Conservation (phyloP, 2,888 invertebrate genomes). For the Brenthis hecate region DNA sequence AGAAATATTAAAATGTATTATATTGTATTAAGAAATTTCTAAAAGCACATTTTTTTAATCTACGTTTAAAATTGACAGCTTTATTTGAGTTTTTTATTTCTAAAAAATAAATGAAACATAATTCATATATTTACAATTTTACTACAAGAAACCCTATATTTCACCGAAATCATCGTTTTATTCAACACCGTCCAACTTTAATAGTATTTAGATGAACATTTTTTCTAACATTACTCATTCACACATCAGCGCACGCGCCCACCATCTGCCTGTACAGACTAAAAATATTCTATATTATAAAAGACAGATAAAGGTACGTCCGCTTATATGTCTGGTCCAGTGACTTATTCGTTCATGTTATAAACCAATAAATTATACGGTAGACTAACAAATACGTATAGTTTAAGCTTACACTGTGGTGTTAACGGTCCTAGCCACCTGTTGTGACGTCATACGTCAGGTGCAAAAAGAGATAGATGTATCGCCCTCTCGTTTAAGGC, state of each 20-base stretch:
- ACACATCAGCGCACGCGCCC: constrained; percentile 57
- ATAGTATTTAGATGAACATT: constrained; percentile 7
- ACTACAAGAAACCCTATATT: too few species aligned
- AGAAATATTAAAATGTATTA: too few species aligned
- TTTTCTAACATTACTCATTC: constrained; percentile 39
- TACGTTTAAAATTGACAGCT: too few species aligned
- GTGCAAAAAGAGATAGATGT: constrained; percentile 43
- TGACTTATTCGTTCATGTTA: too few species aligned
- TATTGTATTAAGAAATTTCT: too few species aligned
- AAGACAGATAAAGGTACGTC: too few species aligned
- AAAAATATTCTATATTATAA: constrained; percentile 24
- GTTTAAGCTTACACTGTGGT: constrained; percentile 46
- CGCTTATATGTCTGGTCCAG: too few species aligned
- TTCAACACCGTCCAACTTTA: not conserved
- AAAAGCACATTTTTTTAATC: too few species aligned
- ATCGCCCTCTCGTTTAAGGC: constrained; percentile 41
- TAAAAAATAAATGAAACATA: too few species aligned
- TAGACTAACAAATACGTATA: constrained; percentile 20
- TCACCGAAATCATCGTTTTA: too few species aligned
- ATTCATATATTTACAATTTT: too few species aligned
- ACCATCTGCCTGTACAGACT: constrained; percentile 49
- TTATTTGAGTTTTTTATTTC: not conserved
- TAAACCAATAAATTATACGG: constrained; percentile 20
- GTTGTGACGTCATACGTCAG: constrained; percentile 59
- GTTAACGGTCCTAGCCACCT: constrained; percentile 58